Evolutionary conservation across 1,140 invertebrate species (phyloP), one percentile per base, ranked within the genome.

Genomic region (Aphaenogaster floridana): DNA sequence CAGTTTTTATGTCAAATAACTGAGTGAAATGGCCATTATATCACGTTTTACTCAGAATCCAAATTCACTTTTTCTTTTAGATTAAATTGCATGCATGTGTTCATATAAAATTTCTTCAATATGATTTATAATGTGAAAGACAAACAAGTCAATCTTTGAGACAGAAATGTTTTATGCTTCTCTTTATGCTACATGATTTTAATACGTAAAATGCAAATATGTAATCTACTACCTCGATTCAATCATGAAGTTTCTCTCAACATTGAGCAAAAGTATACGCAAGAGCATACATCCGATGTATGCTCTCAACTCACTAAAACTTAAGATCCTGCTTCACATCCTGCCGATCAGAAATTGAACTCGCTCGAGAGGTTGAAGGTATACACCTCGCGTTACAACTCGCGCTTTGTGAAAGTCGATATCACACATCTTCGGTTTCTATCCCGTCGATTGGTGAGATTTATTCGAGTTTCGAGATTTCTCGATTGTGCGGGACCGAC

Each of bases 381-480:
- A 64, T 3, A 39, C 36, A 59, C 11, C 15, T 61, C n/a, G 39
- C 34, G 11, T 66, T 63, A 34, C 42, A 69, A 42, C n/a, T 57
- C 42, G 61, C 50, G 28, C 21, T 59, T 77, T 61, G 48, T 21
- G 52, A 39, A 15, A 52, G 8, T 50, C 34, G 78, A 69, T 52
- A 63, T 77, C 66, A 28, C 45, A 50, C 66, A 69, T 69, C 21
- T 48, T 69, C 66, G 66, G 69, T 45, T 63, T 76, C 54, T 17
- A 52, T 28, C 21, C 48, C n/a, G 34, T 59, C 59, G 42, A 68
- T 69, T 69, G 59, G 50, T 45, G 68, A 86, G 79, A 54, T 89
- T 90, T 72, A 79, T 77, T 81, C 50, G 76, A 88, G 71, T 79
- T 72, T 77, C 80, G 61, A 88, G 66, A 88, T 88, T 79, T 52